Base-by-base conservation (phyloP, 2,797 vertebrate genomes). In the Parambassis ranga region DNA sequence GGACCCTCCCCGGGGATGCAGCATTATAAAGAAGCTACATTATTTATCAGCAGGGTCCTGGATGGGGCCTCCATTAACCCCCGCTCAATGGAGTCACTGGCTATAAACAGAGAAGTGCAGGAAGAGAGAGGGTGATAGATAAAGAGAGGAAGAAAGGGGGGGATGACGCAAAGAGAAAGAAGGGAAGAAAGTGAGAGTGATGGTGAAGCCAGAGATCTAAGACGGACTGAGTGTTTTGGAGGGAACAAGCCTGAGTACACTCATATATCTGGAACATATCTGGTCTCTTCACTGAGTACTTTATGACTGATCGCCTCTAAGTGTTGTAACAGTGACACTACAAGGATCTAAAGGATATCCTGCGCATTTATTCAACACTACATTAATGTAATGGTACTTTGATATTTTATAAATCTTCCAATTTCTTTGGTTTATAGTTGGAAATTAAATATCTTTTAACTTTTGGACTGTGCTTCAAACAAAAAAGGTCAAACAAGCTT, bases 21-120 rank as follows among this genome's bases (percentile, higher is more conserved):
- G 93, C 95, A 95, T 97, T 97, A 98, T 95, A 94, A 94, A 95
- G 93, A 94, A 94, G 93, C 91, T 99, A 96, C 95, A 98, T 98
- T 98, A 99, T 98, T 99, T 97, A 99, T 98, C 96, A 98, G 94
- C 95, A 95, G 94, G 94, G 91, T 89, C 90, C 89, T 93, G 86
- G 94, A 93, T 88, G 86, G 94, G 94, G 93, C 94, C 88, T 98
- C 96, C 97, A 98, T 99, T 98, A 99, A 93, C 92, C 92, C 87
- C 88, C 83, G 87, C 93, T 94, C 93, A 94, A 93, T 93, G 91
- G 92, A 92, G 91, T 93, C 87, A 90, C 90, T 90, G 88, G 91
- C 93, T 92, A 92, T 92, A 87, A 89, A 86, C 77, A 71, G 74
- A 75, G 81, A 71, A 82, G 79, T 56, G 73, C 85, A 89, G 87